Evolutionary conservation across 2,113 vertebrate genomes (phyloP).

Genomic region (Stictonetta naevosa): DNA sequence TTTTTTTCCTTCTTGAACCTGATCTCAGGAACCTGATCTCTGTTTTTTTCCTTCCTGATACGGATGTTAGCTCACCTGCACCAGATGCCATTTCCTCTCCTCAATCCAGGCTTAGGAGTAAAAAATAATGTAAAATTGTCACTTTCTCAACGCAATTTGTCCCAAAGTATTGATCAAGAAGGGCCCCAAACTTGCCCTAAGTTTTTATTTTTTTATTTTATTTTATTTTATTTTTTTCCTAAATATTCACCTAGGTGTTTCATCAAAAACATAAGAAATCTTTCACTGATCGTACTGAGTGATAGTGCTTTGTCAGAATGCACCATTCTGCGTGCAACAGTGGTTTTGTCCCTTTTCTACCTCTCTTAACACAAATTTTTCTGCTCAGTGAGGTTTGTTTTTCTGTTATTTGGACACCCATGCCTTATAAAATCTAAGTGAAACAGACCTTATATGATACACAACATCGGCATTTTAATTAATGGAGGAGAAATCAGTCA

Average conservation of each 20-base stretch:
- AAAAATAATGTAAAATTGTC: neutral
- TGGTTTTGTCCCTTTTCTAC: neutral
- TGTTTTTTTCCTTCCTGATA: neutral
- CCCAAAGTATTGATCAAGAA: neutral
- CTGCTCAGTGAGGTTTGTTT: neutral
- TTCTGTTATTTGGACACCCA: neutral
- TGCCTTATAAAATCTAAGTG: neutral
- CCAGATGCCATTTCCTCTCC: neutral
- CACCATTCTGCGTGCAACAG: neutral
- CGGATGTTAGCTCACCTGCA: neutral
- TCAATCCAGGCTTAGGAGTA: neutral
- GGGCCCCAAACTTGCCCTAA: neutral
- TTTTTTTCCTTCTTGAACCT: neutral
- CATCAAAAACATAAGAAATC: neutral
- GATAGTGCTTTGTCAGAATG: neutral
- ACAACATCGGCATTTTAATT: neutral
- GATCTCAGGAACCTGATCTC: neutral
- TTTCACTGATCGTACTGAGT: neutral
- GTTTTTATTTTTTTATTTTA: neutral
- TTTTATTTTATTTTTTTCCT: neutral
- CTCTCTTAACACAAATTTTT: neutral
- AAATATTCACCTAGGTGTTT: neutral
- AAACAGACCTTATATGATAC: neutral
- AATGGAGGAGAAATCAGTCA: neutral
- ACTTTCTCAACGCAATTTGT: neutral